Evolutionary conservation across 37 sponge, comb jelly and placozoan species (phyloP), one percentile per base, ranked within the genome.

Genomic region (Diacarnus erythraeanus): DNA sequence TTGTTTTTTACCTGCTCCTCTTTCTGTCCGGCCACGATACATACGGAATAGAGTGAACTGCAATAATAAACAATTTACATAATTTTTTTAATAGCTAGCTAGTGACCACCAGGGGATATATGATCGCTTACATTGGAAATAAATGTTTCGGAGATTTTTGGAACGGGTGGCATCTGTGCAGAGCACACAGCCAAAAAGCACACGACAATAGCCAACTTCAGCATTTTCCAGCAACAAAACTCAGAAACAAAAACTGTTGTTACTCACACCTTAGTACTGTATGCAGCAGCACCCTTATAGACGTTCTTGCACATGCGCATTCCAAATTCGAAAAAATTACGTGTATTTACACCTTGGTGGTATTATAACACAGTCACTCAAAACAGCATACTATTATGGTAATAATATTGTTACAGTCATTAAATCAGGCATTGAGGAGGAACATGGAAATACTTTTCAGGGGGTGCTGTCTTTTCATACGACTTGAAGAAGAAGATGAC

Each of bases 371-470:
- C n/a, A n/a, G n/a, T n/a, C n/a, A n/a, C n/a, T n/a, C n/a, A n/a
- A n/a, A n/a, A n/a, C n/a, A n/a, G n/a, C n/a, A n/a, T n/a, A n/a
- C n/a, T n/a, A n/a, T n/a, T n/a, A n/a, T n/a, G n/a, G n/a, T n/a
- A n/a, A n/a, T n/a, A n/a, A n/a, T n/a, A n/a, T n/a, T n/a, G n/a
- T n/a, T n/a, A n/a, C n/a, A n/a, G n/a, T n/a, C n/a, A n/a, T n/a
- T n/a, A n/a, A n/a, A n/a, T n/a, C n/a, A n/a, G 29, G 80, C 87
- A 86, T 34, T 56, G 64, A 12, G 59, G 22, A 0, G 87, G 87
- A 1, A 86, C 75, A 29, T 21, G 34, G 58, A 86, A 86, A 27
- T n/a, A 3, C 2, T 23, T 47, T 23, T 61, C 10, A 1, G 61
- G 10, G 3, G 87, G 81, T 20, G 70, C 57, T 29, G 65, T 57